These are phyloP conservation scores for Drosophila borborema DNA, from an alignment of 2,888 invertebrate species.

Conservation along the genomic window DNA sequence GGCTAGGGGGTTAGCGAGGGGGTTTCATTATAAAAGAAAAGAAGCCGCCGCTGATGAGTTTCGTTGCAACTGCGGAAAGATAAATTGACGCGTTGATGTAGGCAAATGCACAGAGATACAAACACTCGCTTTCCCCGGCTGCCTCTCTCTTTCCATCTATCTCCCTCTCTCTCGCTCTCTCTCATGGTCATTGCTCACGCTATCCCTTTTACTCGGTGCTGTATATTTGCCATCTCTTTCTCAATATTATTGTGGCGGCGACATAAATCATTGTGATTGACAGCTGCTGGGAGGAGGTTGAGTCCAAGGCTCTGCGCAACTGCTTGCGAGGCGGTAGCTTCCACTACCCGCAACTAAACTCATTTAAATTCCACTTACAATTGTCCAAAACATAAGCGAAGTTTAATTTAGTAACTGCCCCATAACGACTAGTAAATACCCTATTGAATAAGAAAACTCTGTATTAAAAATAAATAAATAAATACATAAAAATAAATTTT, in stretches of 20 bases:
- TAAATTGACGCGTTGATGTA: slow-evolving; percentile 81
- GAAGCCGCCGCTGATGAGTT: slow-evolving; percentile 78
- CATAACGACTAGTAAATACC: slow-evolving; percentile 17
- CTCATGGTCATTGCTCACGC: slow-evolving; percentile 10
- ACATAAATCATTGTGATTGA: slow-evolving; percentile 85
- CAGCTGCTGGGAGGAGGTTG: slow-evolving; percentile 73
- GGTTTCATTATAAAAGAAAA: slow-evolving; percentile 71
- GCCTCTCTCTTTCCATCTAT: background rate
- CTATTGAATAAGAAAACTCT: background rate
- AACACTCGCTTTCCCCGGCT: slow-evolving; percentile 31
- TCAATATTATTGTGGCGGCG: slow-evolving; percentile 77
- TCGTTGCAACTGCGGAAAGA: slow-evolving; percentile 81
- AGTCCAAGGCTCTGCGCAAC: slow-evolving; percentile 13
- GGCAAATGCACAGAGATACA: slow-evolving; percentile 74
- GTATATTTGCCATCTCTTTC: slow-evolving; percentile 27
- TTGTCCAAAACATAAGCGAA: slow-evolving; percentile 65
- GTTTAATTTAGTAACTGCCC: background rate
- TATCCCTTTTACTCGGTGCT: background rate
- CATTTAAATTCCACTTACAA: slow-evolving; percentile 80
- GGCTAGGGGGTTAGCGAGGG: slow-evolving; percentile 9
- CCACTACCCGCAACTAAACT: slow-evolving; percentile 74
- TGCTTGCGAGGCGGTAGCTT: slow-evolving; percentile 41
- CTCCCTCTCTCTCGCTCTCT: slow-evolving; percentile 2
- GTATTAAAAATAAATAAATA: no score
- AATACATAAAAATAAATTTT: no score